A percentile compares a stretch with the other conserved stretches of the same genome.
These are phyloP conservation scores for Idaea dimidiata DNA, from an alignment of 2,888 invertebrate genomes.

Conservation along the genomic window DNA sequence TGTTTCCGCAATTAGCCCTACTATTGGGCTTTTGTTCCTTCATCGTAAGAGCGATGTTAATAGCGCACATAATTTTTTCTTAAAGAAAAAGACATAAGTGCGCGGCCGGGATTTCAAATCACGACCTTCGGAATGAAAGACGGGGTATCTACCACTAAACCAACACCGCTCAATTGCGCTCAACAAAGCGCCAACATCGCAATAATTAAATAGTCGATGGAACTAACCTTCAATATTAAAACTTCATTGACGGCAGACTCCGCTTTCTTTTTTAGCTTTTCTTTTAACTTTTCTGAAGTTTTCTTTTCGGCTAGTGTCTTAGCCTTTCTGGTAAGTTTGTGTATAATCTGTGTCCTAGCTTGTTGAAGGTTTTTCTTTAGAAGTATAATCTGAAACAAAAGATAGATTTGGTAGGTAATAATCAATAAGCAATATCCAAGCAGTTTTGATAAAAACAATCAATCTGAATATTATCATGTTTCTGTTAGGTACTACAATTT, in stretches of 20 bases:
- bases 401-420: not conserved
- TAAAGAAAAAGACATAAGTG: too few relatives aligned
- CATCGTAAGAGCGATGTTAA: too few relatives aligned
- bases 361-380: conserved; percentile 67
- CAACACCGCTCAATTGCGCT: too few relatives aligned
- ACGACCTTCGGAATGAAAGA: too few relatives aligned
- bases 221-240: conserved; percentile 64
- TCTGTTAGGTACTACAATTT: not conserved
- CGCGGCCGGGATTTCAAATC: too few relatives aligned
- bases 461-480: not conserved
- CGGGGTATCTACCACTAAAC: too few relatives aligned
- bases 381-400: conserved; percentile 60
- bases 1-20: too few relatives aligned
- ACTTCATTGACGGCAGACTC: conserved; percentile 70
- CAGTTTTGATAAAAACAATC: not conserved
- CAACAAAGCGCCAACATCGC: too few relatives aligned
- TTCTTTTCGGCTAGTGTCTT: conserved; percentile 64
- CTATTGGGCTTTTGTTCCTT: too few relatives aligned
- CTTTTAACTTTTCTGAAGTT: conserved; percentile 55
- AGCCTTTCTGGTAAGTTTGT: conserved; percentile 70
- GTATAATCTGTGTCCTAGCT: conserved; percentile 67
- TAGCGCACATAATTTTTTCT: too few relatives aligned
- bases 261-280: conserved; percentile 63
- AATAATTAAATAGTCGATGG: conserved; percentile 3
- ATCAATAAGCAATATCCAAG: too few relatives aligned